Evolutionary conservation across 2,797 vertebrate genomes (phyloP).

Genomic region (Takifugu rubripes): DNA sequence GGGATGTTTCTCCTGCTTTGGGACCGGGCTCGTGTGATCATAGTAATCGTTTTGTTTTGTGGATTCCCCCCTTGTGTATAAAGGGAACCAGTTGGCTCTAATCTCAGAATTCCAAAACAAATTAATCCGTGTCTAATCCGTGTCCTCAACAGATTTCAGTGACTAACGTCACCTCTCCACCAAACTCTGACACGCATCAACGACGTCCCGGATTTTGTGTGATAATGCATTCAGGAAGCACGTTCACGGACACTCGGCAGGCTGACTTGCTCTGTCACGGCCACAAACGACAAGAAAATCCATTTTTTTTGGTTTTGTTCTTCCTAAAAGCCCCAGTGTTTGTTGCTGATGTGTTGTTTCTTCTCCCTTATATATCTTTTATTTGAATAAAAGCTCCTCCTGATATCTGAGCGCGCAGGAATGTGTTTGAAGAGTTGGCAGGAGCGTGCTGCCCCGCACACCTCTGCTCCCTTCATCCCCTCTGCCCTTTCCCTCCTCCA

Average conservation of each 20-base stretch:
- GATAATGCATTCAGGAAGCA: too few relatives aligned
- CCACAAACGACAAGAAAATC: too few relatives aligned
- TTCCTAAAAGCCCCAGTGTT: too few relatives aligned
- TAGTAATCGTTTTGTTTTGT: conserved; percentile 14
- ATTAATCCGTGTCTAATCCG: too few relatives aligned
- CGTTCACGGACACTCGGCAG: too few relatives aligned
- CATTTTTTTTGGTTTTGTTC: too few relatives aligned
- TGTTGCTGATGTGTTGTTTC: conserved; percentile 17
- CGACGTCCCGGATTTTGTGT: too few relatives aligned
- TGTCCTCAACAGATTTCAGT: too few relatives aligned
- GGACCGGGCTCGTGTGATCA: conserved; percentile 1
- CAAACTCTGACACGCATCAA: too few relatives aligned
- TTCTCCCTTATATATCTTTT: not conserved
- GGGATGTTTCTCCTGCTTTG: conserved; percentile 51
- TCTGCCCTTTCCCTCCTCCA: conserved; percentile 9
- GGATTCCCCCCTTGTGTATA: conserved; percentile 9
- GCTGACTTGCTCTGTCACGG: too few relatives aligned
- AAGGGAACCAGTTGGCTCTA: not conserved
- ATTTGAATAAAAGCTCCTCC: conserved; percentile 7
- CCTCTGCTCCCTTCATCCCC: conserved; percentile 27
- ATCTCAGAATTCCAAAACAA: not conserved
- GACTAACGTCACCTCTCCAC: too few relatives aligned
- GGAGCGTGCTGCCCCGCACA: conserved; percentile 49
- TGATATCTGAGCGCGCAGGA: conserved; percentile 41
- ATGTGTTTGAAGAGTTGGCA: conserved; percentile 64